Base-by-base conservation (phyloP, 2,797 vertebrate species). In the Pipistrellus pygmaeus region DNA sequence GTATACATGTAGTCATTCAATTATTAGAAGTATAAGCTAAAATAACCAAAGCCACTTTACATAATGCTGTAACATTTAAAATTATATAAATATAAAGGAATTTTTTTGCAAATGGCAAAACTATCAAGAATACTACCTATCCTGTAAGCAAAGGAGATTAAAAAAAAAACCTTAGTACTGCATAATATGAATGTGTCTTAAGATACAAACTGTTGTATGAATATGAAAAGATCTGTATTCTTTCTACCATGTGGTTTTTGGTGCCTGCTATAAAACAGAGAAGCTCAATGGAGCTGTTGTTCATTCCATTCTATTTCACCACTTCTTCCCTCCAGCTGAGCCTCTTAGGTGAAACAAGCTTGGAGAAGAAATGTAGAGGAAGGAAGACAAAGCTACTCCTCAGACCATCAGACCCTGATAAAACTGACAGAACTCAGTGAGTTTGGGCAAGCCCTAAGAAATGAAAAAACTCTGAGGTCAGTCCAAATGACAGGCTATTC, bases 41-140 rank as follows among this genome's bases (percentile, higher is more conserved):
- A 46, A 72, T 85, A 68, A 32, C 64, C 17, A 88, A 73, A 38
- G 25, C 21, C 15, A 35, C 9, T 68, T 94, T 62, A 76, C 8
- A n/a, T 27, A 81, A 66, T 11, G 87, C 87, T 64, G 53, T 25
- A 68, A 41, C n/a, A 53, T 44, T 90, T 73, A 82, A 95, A 88
- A 51, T 81, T 77, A n/a, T n/a, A n/a, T n/a, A 92, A 90, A 85
- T 69, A 41, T 18, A 85, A 57, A 25, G n/a, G 6, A 8, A 91
- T 32, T 8, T 69, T 81, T 94, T 77, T 60, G 46, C 23, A 55
- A 6, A 81, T n/a, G 38, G 84, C 25, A 64, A 85, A 84, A 76
- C 12, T 72, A 57, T 78, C 38, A 75, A 66, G 41, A 90, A 57
- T 17, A 91, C 2, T 20, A 44, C 35, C 25, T 87, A 35, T 13